Evolutionary conservation across 1,140 invertebrate species (phyloP).

Genomic region (Nixonia krombeini): DNA sequence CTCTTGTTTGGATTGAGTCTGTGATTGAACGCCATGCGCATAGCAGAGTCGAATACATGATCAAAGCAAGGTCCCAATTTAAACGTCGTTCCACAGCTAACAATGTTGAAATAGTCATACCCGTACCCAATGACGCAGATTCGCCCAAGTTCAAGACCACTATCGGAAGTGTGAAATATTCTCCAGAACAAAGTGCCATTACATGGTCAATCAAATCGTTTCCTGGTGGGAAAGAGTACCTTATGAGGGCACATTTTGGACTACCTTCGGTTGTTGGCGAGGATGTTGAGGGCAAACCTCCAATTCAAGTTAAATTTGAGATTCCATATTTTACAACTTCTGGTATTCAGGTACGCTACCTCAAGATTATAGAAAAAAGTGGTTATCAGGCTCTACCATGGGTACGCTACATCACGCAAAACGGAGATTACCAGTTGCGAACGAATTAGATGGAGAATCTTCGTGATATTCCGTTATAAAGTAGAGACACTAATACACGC

Average conservation of each 20-base stretch:
- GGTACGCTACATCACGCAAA: slow-evolving; percentile 99
- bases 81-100: slow-evolving; percentile 99
- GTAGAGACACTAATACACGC: no score
- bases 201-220: slow-evolving; percentile 99
- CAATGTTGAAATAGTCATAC: slow-evolving; percentile 98
- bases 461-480: no score
- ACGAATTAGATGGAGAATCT: slow-evolving; percentile 80
- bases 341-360: slow-evolving; percentile 97
- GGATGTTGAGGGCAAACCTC: slow-evolving; percentile 96
- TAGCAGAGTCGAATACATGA: slow-evolving; percentile 99
- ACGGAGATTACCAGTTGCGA: slow-evolving; percentile 98
- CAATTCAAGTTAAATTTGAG: slow-evolving; percentile 99
- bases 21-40: slow-evolving; percentile 99
- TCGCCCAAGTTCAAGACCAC: slow-evolving; percentile 99
- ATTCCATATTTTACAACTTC: slow-evolving; percentile 99
- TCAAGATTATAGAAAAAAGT: slow-evolving; percentile 99
- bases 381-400: slow-evolving; percentile 99
- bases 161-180: slow-evolving; percentile 97
- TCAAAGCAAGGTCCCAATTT: slow-evolving; percentile 99
- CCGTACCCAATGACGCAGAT: slow-evolving; percentile 98
- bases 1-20: slow-evolving; percentile 99
- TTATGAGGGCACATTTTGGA: slow-evolving; percentile 99
- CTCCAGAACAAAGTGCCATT: slow-evolving; percentile 97
- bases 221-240: slow-evolving; percentile 98
- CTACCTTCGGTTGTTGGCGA: slow-evolving; percentile 96